Evolutionary conservation across 1,140 invertebrate genomes (phyloP).

Genomic region (Neodiprion virginianus): DNA sequence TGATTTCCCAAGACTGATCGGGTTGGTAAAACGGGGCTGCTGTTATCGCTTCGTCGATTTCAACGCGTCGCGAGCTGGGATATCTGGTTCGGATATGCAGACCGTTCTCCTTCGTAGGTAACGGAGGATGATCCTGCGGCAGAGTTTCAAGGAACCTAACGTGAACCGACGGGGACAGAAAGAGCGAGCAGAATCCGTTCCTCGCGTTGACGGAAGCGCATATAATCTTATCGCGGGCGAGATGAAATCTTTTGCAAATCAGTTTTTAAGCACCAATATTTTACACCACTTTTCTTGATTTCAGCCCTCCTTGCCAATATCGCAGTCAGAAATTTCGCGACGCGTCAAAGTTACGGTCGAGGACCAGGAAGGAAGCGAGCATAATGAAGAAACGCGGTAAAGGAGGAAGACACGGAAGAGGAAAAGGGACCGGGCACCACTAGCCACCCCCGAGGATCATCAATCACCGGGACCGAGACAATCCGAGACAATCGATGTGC

Average conservation of each 20-base stretch:
- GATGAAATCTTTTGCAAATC: too few relatives aligned
- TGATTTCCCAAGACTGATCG: not conserved
- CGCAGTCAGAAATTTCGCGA: not conserved
- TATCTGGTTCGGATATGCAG: constrained; percentile 3
- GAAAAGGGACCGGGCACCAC: constrained; percentile 31
- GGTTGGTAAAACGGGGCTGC: not conserved
- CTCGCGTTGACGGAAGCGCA: too few relatives aligned
- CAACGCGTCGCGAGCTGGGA: not conserved
- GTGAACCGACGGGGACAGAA: not conserved
- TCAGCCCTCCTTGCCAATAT: too few relatives aligned
- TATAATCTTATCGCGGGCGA: too few relatives aligned
- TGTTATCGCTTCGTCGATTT: not conserved
- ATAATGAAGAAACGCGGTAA: constrained; percentile 21
- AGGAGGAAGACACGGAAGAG: constrained; percentile 37
- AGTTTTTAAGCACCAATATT: too few relatives aligned
- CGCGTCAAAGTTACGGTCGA: constrained; percentile 33
- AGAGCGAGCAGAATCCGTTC: too few relatives aligned
- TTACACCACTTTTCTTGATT: too few relatives aligned
- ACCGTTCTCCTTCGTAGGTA: not conserved
- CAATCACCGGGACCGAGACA: constrained; percentile 63
- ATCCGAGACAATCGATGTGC: constrained; percentile 62
- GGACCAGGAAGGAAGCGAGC: constrained; percentile 37
- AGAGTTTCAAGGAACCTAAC: not conserved
- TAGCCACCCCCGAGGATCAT: constrained; percentile 58
- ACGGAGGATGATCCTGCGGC: not conserved